Evolutionary conservation across 2,888 invertebrate species (phyloP).

Genomic region (Celastrina argiolus): DNA sequence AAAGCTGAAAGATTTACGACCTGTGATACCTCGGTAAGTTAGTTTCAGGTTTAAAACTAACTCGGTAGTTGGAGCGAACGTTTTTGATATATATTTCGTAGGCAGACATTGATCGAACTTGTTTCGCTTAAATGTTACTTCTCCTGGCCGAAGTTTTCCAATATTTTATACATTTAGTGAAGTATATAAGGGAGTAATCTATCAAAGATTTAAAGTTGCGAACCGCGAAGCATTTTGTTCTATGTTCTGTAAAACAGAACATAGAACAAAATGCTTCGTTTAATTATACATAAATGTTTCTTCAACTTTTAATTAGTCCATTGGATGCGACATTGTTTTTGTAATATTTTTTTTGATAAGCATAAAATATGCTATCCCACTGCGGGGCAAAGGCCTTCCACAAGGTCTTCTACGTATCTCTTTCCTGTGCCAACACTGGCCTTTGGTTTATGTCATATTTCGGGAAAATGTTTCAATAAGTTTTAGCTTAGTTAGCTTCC

Average conservation of each 20-base stretch:
- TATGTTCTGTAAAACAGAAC: not conserved
- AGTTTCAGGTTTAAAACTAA: conserved; percentile 23
- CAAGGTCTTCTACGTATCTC: no score
- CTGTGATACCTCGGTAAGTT: conserved; percentile 34
- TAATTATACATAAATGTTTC: no score
- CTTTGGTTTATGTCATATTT: no score
- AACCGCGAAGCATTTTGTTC: not conserved
- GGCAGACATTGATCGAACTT: conserved; percentile 21
- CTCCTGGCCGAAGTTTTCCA: conserved; percentile 1
- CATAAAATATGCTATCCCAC: no score
- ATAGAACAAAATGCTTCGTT: no score
- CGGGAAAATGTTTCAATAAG: no score
- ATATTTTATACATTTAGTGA: conserved; percentile 16
- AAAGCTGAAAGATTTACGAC: conserved; percentile 64
- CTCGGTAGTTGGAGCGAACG: conserved; percentile 11
- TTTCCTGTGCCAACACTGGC: no score
- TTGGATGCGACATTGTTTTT: no score
- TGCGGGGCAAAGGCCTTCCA: no score
- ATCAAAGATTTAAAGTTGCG: conserved; percentile 14
- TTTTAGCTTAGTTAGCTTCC: no score
- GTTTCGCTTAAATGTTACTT: conserved; percentile 18
- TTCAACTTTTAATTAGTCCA: no score
- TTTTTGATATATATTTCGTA: conserved; percentile 21
- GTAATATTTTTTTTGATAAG: no score
- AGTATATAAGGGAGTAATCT: conserved; percentile 8